Base-by-base conservation (phyloP, 1,140 invertebrate genomes). In the Vollenhovia emeryi region DNA sequence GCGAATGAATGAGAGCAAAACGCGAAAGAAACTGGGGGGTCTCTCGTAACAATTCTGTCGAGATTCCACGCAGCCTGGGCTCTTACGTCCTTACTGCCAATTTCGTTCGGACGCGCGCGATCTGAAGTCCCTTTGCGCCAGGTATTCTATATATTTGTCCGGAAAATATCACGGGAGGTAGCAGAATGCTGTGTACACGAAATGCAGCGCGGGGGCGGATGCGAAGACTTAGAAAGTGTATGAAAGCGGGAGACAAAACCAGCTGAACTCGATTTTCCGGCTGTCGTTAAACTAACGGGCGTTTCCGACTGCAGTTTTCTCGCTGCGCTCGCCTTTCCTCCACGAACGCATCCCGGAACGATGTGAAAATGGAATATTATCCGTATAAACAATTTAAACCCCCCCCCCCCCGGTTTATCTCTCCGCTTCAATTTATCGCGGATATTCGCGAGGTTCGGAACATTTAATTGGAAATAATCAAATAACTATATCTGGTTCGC, bases 211-310 rank as follows among this genome's bases (percentile, higher is more conserved):
- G 27, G 15, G 78, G n/a, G 76, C 55, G 21, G 13, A 66, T 45
- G 36, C 21, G 62, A 80, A 55, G 48, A 80, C 64, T 43, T 30
- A 30, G 24, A 80, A n/a, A 80, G 64, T 80, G 69, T 27, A 57
- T 43, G 71, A 80, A 50, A 30, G 50, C 50, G 48, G 24, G 24
- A 80, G 78, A 80, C 68, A 74, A 74, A 48, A 33, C 68, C 73
- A 48, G 40, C 52, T 40, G 48, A 80, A 80, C 62, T 80, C 76
- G 76, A 80, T 80, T 80, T 80, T 71, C 78, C 50, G 36, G 36
- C 76, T 80, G 64, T 69, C 78, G 78, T 80, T 80, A 59, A 57
- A 80, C 64, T 71, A 80, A 80, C 62, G 48, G 60, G 45, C 60
- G 27, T 68, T 79, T 24, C 59, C 62, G 62, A n/a, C 64, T 55